Evolutionary conservation across 2,888 invertebrate species (phyloP).

Genomic region (Anorthoa munda): DNA sequence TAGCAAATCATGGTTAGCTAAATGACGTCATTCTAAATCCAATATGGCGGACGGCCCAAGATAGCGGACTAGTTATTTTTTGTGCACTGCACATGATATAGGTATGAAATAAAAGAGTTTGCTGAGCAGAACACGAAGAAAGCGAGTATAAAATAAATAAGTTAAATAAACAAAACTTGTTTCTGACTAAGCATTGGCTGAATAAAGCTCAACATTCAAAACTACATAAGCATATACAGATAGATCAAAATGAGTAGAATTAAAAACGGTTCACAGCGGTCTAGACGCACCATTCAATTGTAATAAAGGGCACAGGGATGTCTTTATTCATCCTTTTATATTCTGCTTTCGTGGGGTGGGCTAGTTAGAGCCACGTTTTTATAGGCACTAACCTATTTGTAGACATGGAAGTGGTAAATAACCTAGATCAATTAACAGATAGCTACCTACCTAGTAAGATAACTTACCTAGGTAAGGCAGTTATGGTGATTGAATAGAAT

Average conservation of each 20-base stretch:
- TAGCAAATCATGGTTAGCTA: too few relatives aligned
- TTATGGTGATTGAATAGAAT: too few relatives aligned
- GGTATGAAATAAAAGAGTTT: too few relatives aligned
- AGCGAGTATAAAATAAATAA: too few relatives aligned
- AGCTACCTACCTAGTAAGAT: background rate
- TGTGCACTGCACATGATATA: too few relatives aligned
- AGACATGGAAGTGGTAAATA: conserved; percentile 22
- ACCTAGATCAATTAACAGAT: background rate
- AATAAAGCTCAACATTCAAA: background rate
- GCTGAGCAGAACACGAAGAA: too few relatives aligned
- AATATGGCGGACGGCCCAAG: too few relatives aligned
- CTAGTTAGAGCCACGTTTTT: conserved; percentile 33
- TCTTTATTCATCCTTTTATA: conserved; percentile 47
- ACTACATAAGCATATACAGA: background rate
- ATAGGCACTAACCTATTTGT: conserved; percentile 37
- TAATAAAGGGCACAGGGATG: conserved; percentile 29
- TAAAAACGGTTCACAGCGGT: conserved; percentile 29
- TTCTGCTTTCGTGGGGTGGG: conserved; percentile 11
- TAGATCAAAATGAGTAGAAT: conserved; percentile 3
- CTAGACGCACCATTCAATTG: conserved; percentile 47
- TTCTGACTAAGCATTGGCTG: too few relatives aligned
- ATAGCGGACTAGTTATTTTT: too few relatives aligned
- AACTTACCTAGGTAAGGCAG: background rate
- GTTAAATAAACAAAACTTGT: too few relatives aligned
- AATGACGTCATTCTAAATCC: too few relatives aligned